phyloP scores from a whole-genome alignment of 1,140 invertebrate species.

The Colletes latitarsis region DNA sequence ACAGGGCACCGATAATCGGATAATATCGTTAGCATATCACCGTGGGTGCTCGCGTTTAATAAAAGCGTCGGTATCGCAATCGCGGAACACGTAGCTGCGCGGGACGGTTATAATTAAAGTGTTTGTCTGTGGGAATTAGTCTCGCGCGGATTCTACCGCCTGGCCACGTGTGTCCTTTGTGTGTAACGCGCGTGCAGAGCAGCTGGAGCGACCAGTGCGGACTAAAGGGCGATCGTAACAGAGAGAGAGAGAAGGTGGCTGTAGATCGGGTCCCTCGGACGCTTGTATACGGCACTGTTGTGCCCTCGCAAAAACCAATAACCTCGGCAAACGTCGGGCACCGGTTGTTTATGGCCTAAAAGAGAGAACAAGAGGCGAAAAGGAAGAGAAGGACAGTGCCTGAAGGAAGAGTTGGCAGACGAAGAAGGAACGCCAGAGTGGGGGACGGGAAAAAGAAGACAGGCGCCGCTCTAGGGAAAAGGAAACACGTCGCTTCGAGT shows the following conservation, averaged over 20 bases:
- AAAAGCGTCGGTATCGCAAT: slow-evolving; percentile 53
- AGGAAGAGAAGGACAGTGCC: slow-evolving; percentile 2
- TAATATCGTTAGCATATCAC: slow-evolving; percentile 9
- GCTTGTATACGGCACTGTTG: slow-evolving; percentile 48
- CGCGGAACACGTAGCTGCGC: slow-evolving; percentile 18
- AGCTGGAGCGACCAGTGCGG: too few species aligned
- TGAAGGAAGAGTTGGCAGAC: not conserved
- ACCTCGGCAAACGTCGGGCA: slow-evolving; percentile 61
- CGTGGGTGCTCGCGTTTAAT: slow-evolving; percentile 46
- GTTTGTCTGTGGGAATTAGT: slow-evolving; percentile 61
- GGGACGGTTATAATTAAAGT: slow-evolving; percentile 61
- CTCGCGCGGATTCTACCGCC: slow-evolving; percentile 31
- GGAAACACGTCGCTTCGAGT: slow-evolving; percentile 16
- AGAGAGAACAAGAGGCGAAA: slow-evolving; percentile 37
- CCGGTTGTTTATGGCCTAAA: slow-evolving; percentile 43
- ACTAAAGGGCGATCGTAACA: not conserved
- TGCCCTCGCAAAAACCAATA: slow-evolving; percentile 65
- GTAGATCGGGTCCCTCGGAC: not conserved
- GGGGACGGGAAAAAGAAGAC: slow-evolving; percentile 16
- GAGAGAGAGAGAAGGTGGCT: too few species aligned
- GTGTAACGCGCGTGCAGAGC: too few species aligned
- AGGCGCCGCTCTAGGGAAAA: not conserved
- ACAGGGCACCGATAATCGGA: slow-evolving; percentile 35
- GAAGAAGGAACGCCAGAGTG: not conserved
- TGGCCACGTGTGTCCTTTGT: slow-evolving; percentile 17